Conservation (phyloP, 2,888 invertebrate genomes). For the Drosophila picticornis region DNA sequence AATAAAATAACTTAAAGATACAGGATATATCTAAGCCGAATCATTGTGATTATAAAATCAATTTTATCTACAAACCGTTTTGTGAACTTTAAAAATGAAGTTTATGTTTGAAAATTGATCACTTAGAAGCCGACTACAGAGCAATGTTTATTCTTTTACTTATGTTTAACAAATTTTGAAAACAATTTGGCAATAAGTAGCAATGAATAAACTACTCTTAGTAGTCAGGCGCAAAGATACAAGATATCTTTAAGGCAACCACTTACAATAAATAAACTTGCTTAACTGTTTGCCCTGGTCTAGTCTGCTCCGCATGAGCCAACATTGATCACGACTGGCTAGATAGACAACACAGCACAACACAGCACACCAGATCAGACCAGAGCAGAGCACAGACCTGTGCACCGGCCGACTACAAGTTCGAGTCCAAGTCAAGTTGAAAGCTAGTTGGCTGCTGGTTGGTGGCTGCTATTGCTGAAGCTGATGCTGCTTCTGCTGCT, state of each 20-base stretch:
- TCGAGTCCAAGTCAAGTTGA: constrained; percentile 51
- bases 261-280: not conserved
- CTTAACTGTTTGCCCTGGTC: constrained; percentile 25
- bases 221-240: not conserved
- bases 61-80: not conserved
- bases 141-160: not conserved
- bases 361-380: not conserved
- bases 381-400: constrained; percentile 23
- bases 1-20: no score
- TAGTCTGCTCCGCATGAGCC: constrained; percentile 46
- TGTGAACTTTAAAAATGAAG: not conserved
- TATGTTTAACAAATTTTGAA: not conserved
- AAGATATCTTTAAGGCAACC: constrained; percentile 16
- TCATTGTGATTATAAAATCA: not conserved
- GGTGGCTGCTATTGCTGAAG: constrained; percentile 10
- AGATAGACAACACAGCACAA: constrained; percentile 61
- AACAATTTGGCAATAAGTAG: not conserved
- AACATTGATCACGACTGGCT: constrained; percentile 78
- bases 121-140: not conserved
- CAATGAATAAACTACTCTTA: not conserved
- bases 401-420: constrained; percentile 40
- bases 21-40: not conserved
- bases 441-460: constrained; percentile 57
- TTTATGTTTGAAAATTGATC: not conserved
- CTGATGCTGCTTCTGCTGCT: constrained; percentile 7